Evolutionary conservation across 2,888 invertebrate genomes (phyloP), one percentile per base, ranked within the genome.

Genomic region (Rugalucina vietnamica): DNA sequence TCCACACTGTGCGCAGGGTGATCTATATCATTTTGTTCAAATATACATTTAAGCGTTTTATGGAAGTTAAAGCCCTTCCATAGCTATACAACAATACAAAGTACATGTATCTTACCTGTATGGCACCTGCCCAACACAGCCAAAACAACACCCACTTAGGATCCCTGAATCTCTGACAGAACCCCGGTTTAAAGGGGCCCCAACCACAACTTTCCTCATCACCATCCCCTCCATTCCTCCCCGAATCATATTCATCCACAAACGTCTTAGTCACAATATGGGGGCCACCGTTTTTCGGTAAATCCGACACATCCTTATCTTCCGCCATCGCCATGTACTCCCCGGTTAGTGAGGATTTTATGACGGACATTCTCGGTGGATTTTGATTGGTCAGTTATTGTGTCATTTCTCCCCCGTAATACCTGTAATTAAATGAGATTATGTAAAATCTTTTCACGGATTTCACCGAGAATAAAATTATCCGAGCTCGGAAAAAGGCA

Each of bases 131-230:
- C 96, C 97, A 97, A 94, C 97, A 97, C 0, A 97, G 95, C 96
- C 97, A 97, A 95, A 97, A 97, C 4, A 97, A 96, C 32, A 97
- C 97, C 97, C 97, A 97, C 93, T 97, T 97, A 24, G 97, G 96
- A 0, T 96, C 97, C 27, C 97, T 96, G 95, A 97, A 97, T 76
- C 96, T 94, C 95, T 97, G 97, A 86, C 97, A 95, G 95, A 96
- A 96, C 54, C 94, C 92, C 0, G 97, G 97, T 76, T 96, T 95
- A 92, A 96, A 96, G 91, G 96, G 95, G 5, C 96, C 96, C 97
- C 97, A 97, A 39, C 97, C 97, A 93, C 97, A 97, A 18, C 86
- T 81, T 5, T 91, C 90, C 39, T 93, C 93, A 4, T 39, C 77
- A n/a, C 21, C 5, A 18, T n/a, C 71, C 12, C 36, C 71, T 18